Evolutionary conservation across 1,140 invertebrate species (phyloP).

Genomic region (Amyelois transitella): DNA sequence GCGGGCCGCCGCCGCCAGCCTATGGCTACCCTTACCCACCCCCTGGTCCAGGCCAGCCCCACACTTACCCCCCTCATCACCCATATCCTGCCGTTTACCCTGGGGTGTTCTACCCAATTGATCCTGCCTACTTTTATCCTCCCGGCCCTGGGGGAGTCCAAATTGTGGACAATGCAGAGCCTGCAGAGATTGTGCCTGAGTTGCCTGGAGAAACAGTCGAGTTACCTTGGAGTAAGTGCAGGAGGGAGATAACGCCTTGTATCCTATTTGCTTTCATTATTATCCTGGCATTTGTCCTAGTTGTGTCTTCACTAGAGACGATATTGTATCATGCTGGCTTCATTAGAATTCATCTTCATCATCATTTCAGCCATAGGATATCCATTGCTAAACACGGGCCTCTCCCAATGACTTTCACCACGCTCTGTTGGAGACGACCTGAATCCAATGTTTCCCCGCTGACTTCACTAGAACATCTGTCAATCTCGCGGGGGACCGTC

Average conservation of each 20-base stretch:
- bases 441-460: no score
- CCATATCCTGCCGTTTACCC: slow-evolving; percentile 34
- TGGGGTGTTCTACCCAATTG: slow-evolving; percentile 49
- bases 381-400: no score
- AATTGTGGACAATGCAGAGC: slow-evolving; percentile 33
- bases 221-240: slow-evolving; percentile 65
- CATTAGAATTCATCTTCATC: no score
- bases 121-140: slow-evolving; percentile 60
- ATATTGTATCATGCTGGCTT: no score
- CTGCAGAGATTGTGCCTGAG: slow-evolving; percentile 39
- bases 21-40: slow-evolving; percentile 34
- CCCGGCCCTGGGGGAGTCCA: slow-evolving; percentile 14
- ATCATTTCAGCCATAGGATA: no score
- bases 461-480: no score
- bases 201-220: slow-evolving; percentile 64
- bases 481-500: no score
- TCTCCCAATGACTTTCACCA: no score
- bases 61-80: slow-evolving; percentile 14
- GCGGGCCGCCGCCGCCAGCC: slow-evolving; percentile 31
- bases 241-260: slow-evolving; percentile 30
- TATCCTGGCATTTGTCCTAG: no score
- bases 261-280: no score
- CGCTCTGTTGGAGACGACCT: no score
- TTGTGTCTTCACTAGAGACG: no score
- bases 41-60: slow-evolving; percentile 16